Conservation (phyloP, 1,140 invertebrate genomes). For the Cydia splendana region DNA sequence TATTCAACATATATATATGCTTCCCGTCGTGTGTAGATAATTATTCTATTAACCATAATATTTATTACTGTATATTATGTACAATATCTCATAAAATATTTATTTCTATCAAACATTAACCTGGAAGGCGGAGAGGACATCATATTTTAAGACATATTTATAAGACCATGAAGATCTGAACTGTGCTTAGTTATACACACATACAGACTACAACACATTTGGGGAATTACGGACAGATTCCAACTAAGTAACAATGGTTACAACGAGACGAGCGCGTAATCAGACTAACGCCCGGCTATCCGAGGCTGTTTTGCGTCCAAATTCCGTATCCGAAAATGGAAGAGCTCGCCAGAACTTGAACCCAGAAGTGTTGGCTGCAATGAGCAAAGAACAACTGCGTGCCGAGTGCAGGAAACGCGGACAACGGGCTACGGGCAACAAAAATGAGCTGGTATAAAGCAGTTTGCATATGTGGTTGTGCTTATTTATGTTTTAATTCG, state of each 20-base stretch:
- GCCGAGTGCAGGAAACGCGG: conserved; percentile 82
- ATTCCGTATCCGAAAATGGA: conserved; percentile 69
- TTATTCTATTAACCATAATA: not conserved
- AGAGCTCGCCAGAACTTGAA: conserved; percentile 68
- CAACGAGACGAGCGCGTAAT: conserved; percentile 69
- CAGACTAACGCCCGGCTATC: conserved; percentile 54
- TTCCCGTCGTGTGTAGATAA: conserved; percentile 3
- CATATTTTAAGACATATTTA: conserved; percentile 23
- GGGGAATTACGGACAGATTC: conserved; percentile 15
- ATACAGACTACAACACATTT: conserved; percentile 4
- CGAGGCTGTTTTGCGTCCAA: conserved; percentile 69
- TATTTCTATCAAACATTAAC: conserved; percentile 29
- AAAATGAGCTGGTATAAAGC: conserved; percentile 82
- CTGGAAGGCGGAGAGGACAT: conserved; percentile 15
- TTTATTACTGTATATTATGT: conserved; percentile 22
- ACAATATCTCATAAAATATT: conserved; percentile 27
- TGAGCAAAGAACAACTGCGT: conserved; percentile 83
- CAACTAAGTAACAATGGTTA: conserved; percentile 54
- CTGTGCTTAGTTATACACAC: conserved; percentile 10
- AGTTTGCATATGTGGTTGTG: conserved; percentile 60
- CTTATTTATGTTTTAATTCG: conserved; percentile 56
- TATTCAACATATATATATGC: not conserved
- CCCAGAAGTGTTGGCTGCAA: conserved; percentile 75
- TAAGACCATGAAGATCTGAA: conserved; percentile 4
- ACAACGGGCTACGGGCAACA: conserved; percentile 82